Evolutionary conservation across 35 echinoderm and acorn worm genomes (phyloP), one percentile per base, ranked within the genome.

Genomic region (Heliocidaris erythrogramma): DNA sequence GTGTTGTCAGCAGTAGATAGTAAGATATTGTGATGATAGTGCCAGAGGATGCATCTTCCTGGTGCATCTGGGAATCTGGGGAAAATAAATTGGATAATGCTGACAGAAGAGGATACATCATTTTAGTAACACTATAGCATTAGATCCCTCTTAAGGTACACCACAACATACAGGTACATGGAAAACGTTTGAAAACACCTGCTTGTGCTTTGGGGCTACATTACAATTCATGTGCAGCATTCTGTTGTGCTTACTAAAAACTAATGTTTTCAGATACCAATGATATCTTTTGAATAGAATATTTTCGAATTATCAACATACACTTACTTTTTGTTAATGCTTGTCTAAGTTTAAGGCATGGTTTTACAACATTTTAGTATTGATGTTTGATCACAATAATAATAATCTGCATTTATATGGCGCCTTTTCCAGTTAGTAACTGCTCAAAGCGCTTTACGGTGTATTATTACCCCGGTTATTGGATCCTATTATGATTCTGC

Each of bases 81-180:
- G 60, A 88, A 48, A 29, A 88, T 32, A 88, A 88, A 88, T 88
- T 88, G 86, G 86, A 88, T 69, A 24, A 69, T 69, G 60, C 60
- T 69, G 60, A 69, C 60, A 69, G 60, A 69, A 21, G 24, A 69
- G 60, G 24, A 69, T 21, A 69, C 60, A 69, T 14, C 2, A 27
- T 69, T 69, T 69, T 69, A 69, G 24, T 69, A 69, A 69, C 60
- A 69, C 60, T 69, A n/a, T 1, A 69, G 60, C 60, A 24, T 69
- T 69, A 69, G 60, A 69, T 69, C 60, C 60, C 60, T 27, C 60
- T 5, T 4, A 12, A 65, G 4, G 49, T 17, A n/a, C 9, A 17
- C 18, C 60, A 65, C 60, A 5, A 65, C 13, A n/a, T n/a, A 3
- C 35, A 42, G 35, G 60, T 24, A 69, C 60, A 27, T 69, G 14